Evolutionary conservation across 1,140 invertebrate genomes (phyloP).

Genomic region (Aricia agestis): DNA sequence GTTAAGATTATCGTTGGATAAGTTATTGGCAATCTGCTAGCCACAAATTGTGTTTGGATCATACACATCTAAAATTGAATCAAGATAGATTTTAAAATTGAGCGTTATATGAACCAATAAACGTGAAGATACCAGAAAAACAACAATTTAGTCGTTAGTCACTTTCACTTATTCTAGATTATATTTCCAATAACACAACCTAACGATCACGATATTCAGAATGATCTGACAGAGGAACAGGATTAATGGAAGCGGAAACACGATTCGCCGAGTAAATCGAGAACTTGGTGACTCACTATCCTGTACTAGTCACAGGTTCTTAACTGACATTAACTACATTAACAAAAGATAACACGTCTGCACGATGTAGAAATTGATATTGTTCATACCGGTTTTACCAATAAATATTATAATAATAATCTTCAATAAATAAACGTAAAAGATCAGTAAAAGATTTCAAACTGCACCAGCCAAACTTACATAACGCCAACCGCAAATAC

Average conservation of each 20-base stretch:
- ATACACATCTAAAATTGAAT: no score
- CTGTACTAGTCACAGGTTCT: conserved; percentile 17
- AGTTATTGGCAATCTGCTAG: no score
- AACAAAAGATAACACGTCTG: neutral
- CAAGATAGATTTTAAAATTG: no score
- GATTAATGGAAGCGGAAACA: conserved; percentile 35
- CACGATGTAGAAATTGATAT: neutral
- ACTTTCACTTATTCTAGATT: conserved; percentile 10
- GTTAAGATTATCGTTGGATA: no score
- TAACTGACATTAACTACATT: conserved; percentile 14
- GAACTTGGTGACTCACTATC: conserved; percentile 31
- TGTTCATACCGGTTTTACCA: neutral
- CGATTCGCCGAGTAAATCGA: conserved; percentile 34
- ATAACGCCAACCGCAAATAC: no score
- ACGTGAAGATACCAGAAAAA: no score
- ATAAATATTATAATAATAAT: neutral
- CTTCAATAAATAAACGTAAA: neutral
- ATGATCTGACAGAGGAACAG: conserved; percentile 29
- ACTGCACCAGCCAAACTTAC: no score
- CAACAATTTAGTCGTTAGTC: neutral
- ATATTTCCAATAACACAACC: neutral
- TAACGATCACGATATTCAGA: conserved; percentile 12
- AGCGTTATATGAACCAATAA: no score
- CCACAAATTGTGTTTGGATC: no score
- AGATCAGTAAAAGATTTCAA: neutral